Evolutionary conservation across 2,797 vertebrate species (phyloP), one percentile per base, ranked within the genome.

Genomic region (Rhinella marina): DNA sequence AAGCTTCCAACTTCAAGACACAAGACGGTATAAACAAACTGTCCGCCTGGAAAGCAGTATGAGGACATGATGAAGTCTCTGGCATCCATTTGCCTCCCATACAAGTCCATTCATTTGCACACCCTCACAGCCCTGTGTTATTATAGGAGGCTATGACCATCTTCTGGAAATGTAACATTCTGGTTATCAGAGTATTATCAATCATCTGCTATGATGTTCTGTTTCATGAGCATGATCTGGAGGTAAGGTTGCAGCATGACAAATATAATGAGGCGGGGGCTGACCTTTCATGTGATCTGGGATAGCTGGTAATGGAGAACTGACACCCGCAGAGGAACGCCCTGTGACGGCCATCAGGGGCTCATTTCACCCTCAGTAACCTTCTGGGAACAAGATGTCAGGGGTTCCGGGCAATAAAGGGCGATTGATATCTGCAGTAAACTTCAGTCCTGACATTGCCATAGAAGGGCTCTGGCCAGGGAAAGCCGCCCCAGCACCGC

Each of bases 21-120:
- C n/a, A 52, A 41, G 77, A 66, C 64, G 79, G 59, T 54, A 81
- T 29, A 75, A 75, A 81, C n/a, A 27, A 72, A 50, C 57, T 9
- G 61, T 48, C 29, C 1, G 57, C 19, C 27, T 79, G 21, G 32
- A 41, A 21, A 72, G 14, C 56, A 13, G 16, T 12, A 81, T 77
- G 68, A 41, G 1, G 27, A 19, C 68, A 72, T 9, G 29, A 29
- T 29, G 10, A 68, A 12, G 70, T 48, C 17, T 73, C 7, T 2
- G 72, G 9, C 41, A 50, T 75, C 16, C 27, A 41, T 16, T 14
- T 16, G 59, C 23, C 19, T 7, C 5, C 62, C 62, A n/a, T 16
- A n/a, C 7, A 9, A 7, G 25, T 68, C 68, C 68, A 72, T 72
- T 72, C 68, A 72, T 72, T 14, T 13, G 25, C 6, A 29, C 16